Evolutionary conservation across 2,888 invertebrate species (phyloP).

Genomic region (Callyntrura guangdongensis): DNA sequence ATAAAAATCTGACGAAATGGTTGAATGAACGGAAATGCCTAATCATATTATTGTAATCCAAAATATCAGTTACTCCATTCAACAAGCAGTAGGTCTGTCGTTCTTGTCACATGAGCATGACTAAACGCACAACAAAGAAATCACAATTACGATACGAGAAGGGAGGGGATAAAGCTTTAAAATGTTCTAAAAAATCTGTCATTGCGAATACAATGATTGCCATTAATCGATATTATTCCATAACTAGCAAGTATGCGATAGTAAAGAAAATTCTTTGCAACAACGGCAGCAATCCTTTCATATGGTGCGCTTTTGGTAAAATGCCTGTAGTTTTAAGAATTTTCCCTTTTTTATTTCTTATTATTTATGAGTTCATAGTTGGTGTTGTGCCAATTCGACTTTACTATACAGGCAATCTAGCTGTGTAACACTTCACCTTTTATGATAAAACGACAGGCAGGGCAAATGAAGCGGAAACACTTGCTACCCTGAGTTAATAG

Average conservation of each 20-base stretch:
- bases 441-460: slow-evolving; percentile 50
- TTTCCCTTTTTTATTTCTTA: slow-evolving; percentile 45
- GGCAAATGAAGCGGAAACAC: slow-evolving; percentile 77
- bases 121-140: slow-evolving; percentile 9
- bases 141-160: neutral
- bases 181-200: slow-evolving; percentile 50
- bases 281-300: neutral
- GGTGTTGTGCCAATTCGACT: slow-evolving; percentile 45
- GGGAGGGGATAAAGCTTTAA: slow-evolving; percentile 17
- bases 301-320: neutral
- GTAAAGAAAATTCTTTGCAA: neutral
- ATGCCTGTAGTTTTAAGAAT: slow-evolving; percentile 19
- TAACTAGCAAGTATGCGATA: slow-evolving; percentile 23
- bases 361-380: slow-evolving; percentile 48
- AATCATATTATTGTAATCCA: slow-evolving; percentile 7
- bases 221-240: slow-evolving; percentile 31
- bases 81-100: slow-evolving; percentile 2
- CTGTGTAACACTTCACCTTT: slow-evolving; percentile 59
- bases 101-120: slow-evolving; percentile 22
- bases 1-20: slow-evolving; percentile 51
- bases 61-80: neutral
- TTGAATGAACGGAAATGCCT: slow-evolving; percentile 60
- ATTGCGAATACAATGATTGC: slow-evolving; percentile 48
- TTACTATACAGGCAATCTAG: neutral
- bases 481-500: slow-evolving; percentile 38